These are phyloP conservation scores for Pelodytes ibericus DNA, from an alignment of 2,797 vertebrate species.

Conservation along the genomic window DNA sequence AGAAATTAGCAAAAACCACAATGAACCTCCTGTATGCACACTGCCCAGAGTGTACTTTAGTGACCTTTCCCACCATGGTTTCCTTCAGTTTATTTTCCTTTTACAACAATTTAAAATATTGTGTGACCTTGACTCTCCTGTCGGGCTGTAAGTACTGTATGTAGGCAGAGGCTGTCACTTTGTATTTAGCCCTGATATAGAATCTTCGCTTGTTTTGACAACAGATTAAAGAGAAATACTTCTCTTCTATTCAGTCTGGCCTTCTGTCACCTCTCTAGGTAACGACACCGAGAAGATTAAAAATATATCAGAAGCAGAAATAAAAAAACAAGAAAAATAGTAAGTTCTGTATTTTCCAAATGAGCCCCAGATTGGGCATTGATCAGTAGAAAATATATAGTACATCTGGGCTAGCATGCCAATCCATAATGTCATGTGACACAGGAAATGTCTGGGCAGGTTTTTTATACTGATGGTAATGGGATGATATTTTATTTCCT, in stretches of 20 bases:
- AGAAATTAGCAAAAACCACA: conserved; percentile 54
- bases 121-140: conserved; percentile 30
- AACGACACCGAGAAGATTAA: too few species aligned
- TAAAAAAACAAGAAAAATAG: too few species aligned
- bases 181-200: conserved; percentile 19
- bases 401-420: too few species aligned
- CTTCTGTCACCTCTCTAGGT: neutral
- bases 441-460: too few species aligned
- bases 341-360: too few species aligned
- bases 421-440: too few species aligned
- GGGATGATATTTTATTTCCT: too few species aligned
- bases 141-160: conserved; percentile 23
- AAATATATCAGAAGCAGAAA: too few species aligned
- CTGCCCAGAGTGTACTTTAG: conserved; percentile 23
- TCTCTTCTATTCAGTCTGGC: conserved; percentile 5
- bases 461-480: too few species aligned
- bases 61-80: conserved; percentile 45
- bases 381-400: too few species aligned
- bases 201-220: conserved; percentile 31
- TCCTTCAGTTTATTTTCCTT: conserved; percentile 48
- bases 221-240: conserved; percentile 8
- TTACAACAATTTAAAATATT: conserved; percentile 27
- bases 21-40: conserved; percentile 42
- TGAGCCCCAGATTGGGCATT: too few species aligned
- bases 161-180: conserved; percentile 32